A percentile compares a stretch with the other conserved stretches of the same genome.
phyloP scores from a whole-genome alignment of 2,888 invertebrate species.

The Rhagophthalmus giganteus region DNA sequence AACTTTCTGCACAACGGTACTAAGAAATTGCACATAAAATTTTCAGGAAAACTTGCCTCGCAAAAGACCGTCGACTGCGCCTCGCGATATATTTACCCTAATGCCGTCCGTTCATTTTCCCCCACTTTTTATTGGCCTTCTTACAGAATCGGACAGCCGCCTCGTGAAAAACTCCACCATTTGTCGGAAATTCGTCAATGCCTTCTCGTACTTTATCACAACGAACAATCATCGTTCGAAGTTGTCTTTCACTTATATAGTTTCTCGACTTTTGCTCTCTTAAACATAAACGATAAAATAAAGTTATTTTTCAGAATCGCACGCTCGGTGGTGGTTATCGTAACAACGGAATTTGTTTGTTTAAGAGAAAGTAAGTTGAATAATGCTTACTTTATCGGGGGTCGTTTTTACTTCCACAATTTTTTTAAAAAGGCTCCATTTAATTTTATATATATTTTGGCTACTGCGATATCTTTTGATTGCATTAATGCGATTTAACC shows the following conservation, averaged over 20 bases:
- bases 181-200: slow-evolving; percentile 39
- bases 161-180: slow-evolving; percentile 36
- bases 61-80: slow-evolving; percentile 29
- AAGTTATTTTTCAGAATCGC: not conserved
- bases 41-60: slow-evolving; percentile 34
- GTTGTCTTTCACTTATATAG: slow-evolving; percentile 24
- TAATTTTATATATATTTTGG: too few species aligned
- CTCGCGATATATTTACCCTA: slow-evolving; percentile 37
- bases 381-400: too few species aligned
- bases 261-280: slow-evolving; percentile 10
- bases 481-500: too few species aligned
- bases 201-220: slow-evolving; percentile 30
- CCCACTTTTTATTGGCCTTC: slow-evolving; percentile 37
- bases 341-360: too few species aligned
- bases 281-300: not conserved
- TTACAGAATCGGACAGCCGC: slow-evolving; percentile 31
- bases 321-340: not conserved
- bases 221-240: slow-evolving; percentile 24
- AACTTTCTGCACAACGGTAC: slow-evolving; percentile 22
- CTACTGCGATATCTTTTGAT: too few species aligned
- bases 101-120: slow-evolving; percentile 39
- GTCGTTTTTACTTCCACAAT: too few species aligned
- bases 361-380: too few species aligned
- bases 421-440: too few species aligned
- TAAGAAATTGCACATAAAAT: slow-evolving; percentile 42